A percentile compares a stretch with the other conserved stretches of the same genome.
Evolutionary conservation across 1,140 invertebrate species (phyloP).

Genomic region (Rhizoglyphus robini): DNA sequence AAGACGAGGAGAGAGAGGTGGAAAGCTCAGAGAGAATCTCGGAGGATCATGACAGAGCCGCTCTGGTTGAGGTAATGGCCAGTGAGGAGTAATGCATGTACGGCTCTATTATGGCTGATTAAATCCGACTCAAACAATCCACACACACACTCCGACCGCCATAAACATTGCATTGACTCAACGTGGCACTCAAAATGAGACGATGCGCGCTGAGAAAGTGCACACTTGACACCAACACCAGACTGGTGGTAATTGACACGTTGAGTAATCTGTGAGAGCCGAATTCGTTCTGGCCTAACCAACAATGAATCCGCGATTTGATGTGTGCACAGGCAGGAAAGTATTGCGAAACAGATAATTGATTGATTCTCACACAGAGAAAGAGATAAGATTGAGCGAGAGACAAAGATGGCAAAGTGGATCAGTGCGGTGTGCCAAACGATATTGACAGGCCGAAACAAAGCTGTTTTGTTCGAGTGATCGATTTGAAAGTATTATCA

Average conservation of each 20-base stretch:
- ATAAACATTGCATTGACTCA: background rate
- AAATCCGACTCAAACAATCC: conserved; percentile 2
- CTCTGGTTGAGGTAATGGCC: background rate
- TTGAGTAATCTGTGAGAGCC: conserved; percentile 1
- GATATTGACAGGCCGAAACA: too few species aligned
- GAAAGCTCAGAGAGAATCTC: background rate
- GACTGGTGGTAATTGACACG: conserved; percentile 7
- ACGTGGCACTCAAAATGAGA: too few species aligned
- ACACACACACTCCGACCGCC: background rate
- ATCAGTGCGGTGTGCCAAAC: too few species aligned
- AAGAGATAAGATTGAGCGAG: too few species aligned
- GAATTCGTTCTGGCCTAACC: background rate
- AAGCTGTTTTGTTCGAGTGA: too few species aligned
- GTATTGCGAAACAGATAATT: too few species aligned
- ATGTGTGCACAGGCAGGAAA: too few species aligned
- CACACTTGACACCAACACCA: background rate
- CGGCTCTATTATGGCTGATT: conserved; percentile 11
- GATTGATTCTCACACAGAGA: too few species aligned
- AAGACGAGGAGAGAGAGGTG: background rate
- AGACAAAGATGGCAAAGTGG: too few species aligned
- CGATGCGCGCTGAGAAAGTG: conserved; percentile 9
- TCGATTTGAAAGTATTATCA: too few species aligned
- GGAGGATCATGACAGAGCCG: conserved; percentile 1
- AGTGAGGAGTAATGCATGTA: background rate
- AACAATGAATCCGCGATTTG: too few species aligned